These are phyloP conservation scores for Tridacna gigas DNA, from an alignment of 2,888 invertebrate species.

Conservation along the genomic window DNA sequence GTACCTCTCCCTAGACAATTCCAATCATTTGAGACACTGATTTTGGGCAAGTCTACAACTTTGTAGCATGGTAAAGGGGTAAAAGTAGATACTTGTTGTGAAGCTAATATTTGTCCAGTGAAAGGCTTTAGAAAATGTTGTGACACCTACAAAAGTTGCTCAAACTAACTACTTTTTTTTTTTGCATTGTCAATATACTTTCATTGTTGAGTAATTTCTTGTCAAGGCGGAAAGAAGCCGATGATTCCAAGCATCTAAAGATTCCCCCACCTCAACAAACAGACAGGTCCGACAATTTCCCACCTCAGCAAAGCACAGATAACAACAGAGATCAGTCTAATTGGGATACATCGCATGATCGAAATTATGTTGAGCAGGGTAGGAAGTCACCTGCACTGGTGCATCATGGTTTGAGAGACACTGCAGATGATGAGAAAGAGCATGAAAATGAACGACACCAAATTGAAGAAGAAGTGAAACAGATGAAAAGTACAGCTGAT, in stretches of 20 bases:
- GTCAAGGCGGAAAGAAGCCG: slow-evolving; percentile 22
- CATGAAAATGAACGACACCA: slow-evolving; percentile 22
- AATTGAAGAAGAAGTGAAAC: slow-evolving; percentile 48
- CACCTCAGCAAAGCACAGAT: not conserved
- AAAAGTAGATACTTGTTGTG: no score
- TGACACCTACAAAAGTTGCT: no score
- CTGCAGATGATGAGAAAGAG: slow-evolving; percentile 35
- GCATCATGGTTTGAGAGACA: not conserved
- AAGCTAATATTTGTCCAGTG: no score
- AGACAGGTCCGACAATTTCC: slow-evolving; percentile 3
- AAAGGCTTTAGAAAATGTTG: no score
- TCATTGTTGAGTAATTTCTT: not conserved
- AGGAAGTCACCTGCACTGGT: not conserved
- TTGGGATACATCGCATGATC: slow-evolving; percentile 10
- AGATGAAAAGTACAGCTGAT: slow-evolving; percentile 66
- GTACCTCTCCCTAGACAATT: no score
- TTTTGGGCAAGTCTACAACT: no score
- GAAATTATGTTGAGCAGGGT: not conserved
- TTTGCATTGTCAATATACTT: no score
- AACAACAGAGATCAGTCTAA: slow-evolving; percentile 12
- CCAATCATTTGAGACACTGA: no score
- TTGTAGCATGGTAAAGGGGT: no score
- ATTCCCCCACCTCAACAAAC: slow-evolving; percentile 2
- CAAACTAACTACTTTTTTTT: no score
- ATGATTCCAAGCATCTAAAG: not conserved